Percentiles rank a stretch among this genome's conserved stretches.
phyloP scores from a whole-genome alignment of 2,113 vertebrate species.

The Alligator sinensis region DNA sequence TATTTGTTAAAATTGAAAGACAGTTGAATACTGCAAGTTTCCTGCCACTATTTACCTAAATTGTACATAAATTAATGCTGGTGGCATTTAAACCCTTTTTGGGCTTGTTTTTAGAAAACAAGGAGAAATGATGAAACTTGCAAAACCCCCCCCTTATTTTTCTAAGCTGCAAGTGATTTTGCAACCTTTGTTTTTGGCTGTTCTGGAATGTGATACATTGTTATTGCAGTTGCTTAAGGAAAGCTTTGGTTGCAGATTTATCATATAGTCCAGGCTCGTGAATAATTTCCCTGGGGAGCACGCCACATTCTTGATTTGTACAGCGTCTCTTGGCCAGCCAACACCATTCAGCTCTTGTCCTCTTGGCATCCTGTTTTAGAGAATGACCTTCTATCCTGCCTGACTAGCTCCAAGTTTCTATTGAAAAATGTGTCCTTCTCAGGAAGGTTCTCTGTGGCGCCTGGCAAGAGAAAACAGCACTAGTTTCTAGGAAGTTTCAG shows the following conservation, averaged over 20 bases:
- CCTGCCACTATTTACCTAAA: neutral
- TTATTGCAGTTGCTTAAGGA: constrained; percentile 73
- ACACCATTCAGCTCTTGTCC: constrained; percentile 75
- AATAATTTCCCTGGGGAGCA: constrained; percentile 79
- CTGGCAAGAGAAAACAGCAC: constrained; percentile 79
- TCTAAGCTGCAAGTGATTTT: constrained; percentile 65
- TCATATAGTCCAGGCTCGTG: constrained; percentile 76
- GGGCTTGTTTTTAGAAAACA: neutral
- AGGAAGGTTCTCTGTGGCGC: constrained; percentile 77
- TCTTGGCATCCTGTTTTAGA: constrained; percentile 81
- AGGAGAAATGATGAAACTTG: constrained; percentile 11
- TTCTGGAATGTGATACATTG: constrained; percentile 82
- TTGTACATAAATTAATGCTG: neutral
- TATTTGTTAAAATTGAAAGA: neutral
- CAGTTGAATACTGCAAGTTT: neutral
- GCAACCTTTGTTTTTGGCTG: constrained; percentile 73
- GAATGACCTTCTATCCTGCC: constrained; percentile 78
- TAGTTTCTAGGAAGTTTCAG: constrained; percentile 75
- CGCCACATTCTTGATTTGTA: constrained; percentile 73
- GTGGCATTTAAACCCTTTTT: rapidly evolving
- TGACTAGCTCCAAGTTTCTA: constrained; percentile 54
- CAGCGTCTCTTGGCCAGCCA: constrained; percentile 77
- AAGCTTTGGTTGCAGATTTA: constrained; percentile 78
- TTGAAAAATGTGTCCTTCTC: constrained; percentile 76
- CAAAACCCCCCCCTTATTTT: constrained; percentile 34